These are phyloP conservation scores for Herminia tarsipennalis DNA, from an alignment of 2,888 invertebrate genomes.

Conservation along the genomic window DNA sequence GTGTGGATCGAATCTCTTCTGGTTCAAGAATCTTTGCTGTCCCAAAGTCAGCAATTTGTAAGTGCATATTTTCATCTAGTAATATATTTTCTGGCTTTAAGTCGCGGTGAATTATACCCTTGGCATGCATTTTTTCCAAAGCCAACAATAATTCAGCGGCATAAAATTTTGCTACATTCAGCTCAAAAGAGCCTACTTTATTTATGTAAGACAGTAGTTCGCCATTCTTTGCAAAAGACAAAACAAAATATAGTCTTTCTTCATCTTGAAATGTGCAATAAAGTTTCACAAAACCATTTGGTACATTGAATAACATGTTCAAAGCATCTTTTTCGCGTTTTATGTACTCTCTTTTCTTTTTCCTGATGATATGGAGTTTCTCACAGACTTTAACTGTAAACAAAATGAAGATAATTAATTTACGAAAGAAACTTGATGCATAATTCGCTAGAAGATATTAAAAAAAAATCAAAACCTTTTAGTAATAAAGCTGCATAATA, in stretches of 20 bases:
- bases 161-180: conserved; percentile 96
- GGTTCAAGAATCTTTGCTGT: conserved; percentile 93
- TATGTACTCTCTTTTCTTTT: conserved; percentile 97
- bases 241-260: conserved; percentile 96
- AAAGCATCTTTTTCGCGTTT: conserved; percentile 97
- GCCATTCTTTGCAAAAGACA: conserved; percentile 97
- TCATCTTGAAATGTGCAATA: conserved; percentile 98
- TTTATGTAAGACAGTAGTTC: conserved; percentile 97
- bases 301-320: conserved; percentile 91
- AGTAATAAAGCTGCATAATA: neutral
- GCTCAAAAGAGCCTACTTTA: conserved; percentile 95
- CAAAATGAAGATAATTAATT: neutral
- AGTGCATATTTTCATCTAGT: conserved; percentile 97
- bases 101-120: conserved; percentile 97
- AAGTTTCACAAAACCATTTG: conserved; percentile 96
- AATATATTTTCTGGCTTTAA: conserved; percentile 99
- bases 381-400: conserved; percentile 98
- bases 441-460: too few species aligned
- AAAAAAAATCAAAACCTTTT: too few species aligned
- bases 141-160: conserved; percentile 97
- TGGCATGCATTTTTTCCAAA: conserved; percentile 95
- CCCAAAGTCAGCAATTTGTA: conserved; percentile 98
- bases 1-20: conserved; percentile 59
- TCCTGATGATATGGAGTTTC: conserved; percentile 96
- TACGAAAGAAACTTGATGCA: too few species aligned